A percentile compares a stretch with the other conserved stretches of the same genome.
Conservation (phyloP, 2,113 vertebrate genomes). For the Gobio gobio region DNA sequence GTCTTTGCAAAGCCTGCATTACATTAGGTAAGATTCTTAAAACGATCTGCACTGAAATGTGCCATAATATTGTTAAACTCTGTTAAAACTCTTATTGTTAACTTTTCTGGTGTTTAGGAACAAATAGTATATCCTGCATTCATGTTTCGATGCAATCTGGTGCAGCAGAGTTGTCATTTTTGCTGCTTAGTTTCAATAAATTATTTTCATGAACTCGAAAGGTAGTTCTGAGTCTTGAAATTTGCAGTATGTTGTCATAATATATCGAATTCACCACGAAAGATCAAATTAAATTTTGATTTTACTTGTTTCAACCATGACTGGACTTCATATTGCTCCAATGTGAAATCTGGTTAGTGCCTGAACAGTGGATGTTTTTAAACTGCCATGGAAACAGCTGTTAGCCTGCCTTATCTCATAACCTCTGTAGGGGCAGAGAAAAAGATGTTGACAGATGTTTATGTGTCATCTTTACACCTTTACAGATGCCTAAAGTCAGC, state of each 20-base stretch:
- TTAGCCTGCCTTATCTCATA: conserved; percentile 52
- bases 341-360: neutral
- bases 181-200: neutral
- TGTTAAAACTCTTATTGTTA: neutral
- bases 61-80: neutral
- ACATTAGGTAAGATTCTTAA: too few relatives aligned
- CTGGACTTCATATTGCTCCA: neutral
- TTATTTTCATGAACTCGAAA: neutral
- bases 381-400: conserved; percentile 48
- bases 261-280: neutral
- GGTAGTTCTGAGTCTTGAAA: neutral
- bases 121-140: neutral
- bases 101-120: neutral
- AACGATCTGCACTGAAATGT: neutral
- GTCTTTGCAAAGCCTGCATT: too few relatives aligned
- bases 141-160: neutral
- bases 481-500: conserved; percentile 30
- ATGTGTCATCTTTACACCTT: conserved; percentile 40
- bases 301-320: neutral
- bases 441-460: conserved; percentile 54
- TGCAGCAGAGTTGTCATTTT: neutral
- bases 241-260: neutral
- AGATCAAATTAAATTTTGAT: neutral
- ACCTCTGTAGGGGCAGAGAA: conserved; percentile 37
- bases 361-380: neutral